Conservation (phyloP, 2,888 invertebrate genomes). For the Brenthis ino region DNA sequence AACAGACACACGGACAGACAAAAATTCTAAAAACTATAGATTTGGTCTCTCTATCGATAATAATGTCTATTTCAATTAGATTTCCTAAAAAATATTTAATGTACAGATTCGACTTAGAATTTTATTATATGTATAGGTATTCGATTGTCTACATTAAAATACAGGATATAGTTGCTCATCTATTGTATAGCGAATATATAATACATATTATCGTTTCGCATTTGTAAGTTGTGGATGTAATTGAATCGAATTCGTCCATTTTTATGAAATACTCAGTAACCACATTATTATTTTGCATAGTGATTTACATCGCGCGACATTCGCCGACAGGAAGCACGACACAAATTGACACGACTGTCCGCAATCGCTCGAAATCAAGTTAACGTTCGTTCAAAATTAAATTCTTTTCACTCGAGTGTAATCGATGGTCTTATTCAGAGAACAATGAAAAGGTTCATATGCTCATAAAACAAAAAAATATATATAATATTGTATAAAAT, state of each 20-base stretch:
- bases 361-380: constrained; percentile 40
- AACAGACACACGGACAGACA: too few relatives aligned
- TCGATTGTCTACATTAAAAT: too few relatives aligned
- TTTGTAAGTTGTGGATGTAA: background rate
- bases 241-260: constrained; percentile 23
- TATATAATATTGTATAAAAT: constrained; percentile 6
- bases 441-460: constrained; percentile 13
- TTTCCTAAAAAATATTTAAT: too few relatives aligned
- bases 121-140: too few relatives aligned
- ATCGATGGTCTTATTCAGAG: constrained; percentile 30
- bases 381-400: constrained; percentile 40
- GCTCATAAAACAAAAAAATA: constrained; percentile 6
- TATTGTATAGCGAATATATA: background rate
- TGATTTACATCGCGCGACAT: constrained; percentile 29
- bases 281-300: constrained; percentile 39
- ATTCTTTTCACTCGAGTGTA: constrained; percentile 34
- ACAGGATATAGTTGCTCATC: too few relatives aligned
- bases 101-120: too few relatives aligned
- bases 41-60: too few relatives aligned
- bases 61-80: too few relatives aligned
- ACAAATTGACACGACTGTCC: constrained; percentile 42
- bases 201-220: background rate
- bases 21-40: too few relatives aligned
- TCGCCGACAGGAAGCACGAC: constrained; percentile 33
- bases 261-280: constrained; percentile 39